Evolutionary conservation across 2,888 invertebrate species (phyloP).

Genomic region (Formica aserva): DNA sequence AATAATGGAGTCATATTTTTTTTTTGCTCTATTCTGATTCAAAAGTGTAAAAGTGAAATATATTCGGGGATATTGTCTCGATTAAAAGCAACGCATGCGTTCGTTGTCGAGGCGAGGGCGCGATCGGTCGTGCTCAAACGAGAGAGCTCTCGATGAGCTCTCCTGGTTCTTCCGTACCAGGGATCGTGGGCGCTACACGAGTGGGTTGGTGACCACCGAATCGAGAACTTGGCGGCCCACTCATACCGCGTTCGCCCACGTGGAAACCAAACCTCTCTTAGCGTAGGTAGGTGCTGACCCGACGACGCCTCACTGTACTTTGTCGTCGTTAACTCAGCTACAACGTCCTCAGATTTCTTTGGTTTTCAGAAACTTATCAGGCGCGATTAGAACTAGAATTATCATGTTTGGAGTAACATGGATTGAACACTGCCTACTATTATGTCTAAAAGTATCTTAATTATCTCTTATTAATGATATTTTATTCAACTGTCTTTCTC

Average conservation of each 20-base stretch:
- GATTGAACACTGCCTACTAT: background rate
- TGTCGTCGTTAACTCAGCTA: conserved; percentile 53
- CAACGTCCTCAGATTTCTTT: conserved; percentile 47
- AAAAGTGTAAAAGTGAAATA: background rate
- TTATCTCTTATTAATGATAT: background rate
- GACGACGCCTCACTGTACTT: conserved; percentile 67
- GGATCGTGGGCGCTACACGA: conserved; percentile 75
- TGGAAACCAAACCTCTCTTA: conserved; percentile 72
- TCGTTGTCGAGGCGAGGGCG: conserved; percentile 37
- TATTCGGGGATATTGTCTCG: no score
- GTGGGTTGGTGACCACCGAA: conserved; percentile 79
- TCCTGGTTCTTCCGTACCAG: conserved; percentile 62
- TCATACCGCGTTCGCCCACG: conserved; percentile 77
- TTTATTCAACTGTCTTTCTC: background rate
- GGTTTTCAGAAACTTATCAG: background rate
- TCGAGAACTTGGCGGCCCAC: conserved; percentile 77
- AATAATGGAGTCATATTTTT: no score
- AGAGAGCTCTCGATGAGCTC: conserved; percentile 32
- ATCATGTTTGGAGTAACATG: background rate
- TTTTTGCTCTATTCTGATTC: background rate
- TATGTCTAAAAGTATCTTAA: no score
- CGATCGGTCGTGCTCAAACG: conserved; percentile 57
- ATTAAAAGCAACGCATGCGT: background rate
- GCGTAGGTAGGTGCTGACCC: conserved; percentile 64
- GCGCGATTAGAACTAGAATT: background rate